Evolutionary conservation across 2,797 vertebrate species (phyloP).

Genomic region (Xerus rutilus): DNA sequence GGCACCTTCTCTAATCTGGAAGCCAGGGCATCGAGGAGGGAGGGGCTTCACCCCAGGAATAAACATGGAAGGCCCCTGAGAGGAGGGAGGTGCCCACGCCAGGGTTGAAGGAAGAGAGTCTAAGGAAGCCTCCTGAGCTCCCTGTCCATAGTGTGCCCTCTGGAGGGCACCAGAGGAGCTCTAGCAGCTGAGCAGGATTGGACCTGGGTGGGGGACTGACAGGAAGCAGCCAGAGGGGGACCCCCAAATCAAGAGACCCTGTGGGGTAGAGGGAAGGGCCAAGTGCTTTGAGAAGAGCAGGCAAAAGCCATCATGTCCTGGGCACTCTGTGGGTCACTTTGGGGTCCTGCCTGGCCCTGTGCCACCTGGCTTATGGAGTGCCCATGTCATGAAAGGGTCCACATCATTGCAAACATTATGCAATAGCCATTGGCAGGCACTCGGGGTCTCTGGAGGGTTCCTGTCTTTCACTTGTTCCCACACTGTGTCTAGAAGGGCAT

Average conservation of each 20-base stretch:
- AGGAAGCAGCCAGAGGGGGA: background rate
- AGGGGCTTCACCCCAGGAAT: background rate
- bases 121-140: background rate
- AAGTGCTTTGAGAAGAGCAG: background rate
- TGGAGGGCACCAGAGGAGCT: background rate
- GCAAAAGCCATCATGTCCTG: background rate
- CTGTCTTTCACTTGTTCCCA: background rate
- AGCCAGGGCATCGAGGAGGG: accelerated
- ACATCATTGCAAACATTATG: accelerated
- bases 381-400: accelerated
- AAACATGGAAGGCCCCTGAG: background rate
- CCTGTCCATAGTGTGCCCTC: accelerated
- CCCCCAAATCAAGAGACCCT: background rate
- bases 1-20: background rate
- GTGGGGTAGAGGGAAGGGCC: background rate
- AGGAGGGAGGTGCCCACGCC: background rate
- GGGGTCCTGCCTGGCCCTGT: background rate
- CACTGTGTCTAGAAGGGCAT: no score
- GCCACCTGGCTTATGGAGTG: no score
- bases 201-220: background rate
- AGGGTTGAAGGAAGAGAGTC: background rate
- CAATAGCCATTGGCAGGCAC: accelerated
- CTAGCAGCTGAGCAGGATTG: background rate
- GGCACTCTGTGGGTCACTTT: accelerated
- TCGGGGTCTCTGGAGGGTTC: background rate